phyloP scores from a whole-genome alignment of 2,888 invertebrate species.

The Gandaritis pyraliata region DNA sequence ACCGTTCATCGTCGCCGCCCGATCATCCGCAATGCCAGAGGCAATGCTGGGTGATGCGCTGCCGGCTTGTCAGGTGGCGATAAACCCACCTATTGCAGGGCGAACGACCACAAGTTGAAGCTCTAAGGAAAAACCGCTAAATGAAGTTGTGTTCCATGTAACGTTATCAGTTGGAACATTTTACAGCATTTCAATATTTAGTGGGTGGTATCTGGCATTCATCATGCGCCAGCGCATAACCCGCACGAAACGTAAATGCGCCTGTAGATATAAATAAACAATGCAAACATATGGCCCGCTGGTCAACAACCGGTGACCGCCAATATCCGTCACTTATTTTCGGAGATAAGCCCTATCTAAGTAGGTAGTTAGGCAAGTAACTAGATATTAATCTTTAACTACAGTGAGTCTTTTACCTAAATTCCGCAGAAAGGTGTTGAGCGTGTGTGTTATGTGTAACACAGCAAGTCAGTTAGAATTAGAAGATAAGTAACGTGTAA shows the following conservation, averaged over 20 bases:
- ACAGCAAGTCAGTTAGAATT: too few species aligned
- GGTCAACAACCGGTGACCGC: conserved; percentile 57
- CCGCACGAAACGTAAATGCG: conserved; percentile 56
- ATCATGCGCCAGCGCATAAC: conserved; percentile 64
- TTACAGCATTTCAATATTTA: conserved; percentile 15
- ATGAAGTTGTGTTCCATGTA: too few species aligned
- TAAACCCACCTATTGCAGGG: too few species aligned
- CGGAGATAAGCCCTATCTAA: background rate
- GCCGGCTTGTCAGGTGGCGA: too few species aligned
- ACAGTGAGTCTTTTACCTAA: background rate
- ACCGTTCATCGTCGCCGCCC: too few species aligned
- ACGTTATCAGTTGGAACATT: conserved; percentile 13
- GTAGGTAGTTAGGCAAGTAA: too few species aligned
- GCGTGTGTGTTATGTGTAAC: too few species aligned
- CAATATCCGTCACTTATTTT: conserved; percentile 54
- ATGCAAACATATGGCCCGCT: conserved; percentile 77
- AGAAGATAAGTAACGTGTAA: background rate
- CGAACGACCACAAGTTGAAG: too few species aligned
- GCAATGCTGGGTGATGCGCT: too few species aligned
- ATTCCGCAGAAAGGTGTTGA: background rate
- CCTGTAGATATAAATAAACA: conserved; percentile 77
- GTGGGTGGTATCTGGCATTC: conserved; percentile 77
- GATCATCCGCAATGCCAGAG: too few species aligned
- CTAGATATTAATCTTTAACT: too few species aligned
- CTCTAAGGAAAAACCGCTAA: too few species aligned